Base-by-base conservation (phyloP, 35 echinoderm and acorn worm species). In the Acanthaster planci region DNA sequence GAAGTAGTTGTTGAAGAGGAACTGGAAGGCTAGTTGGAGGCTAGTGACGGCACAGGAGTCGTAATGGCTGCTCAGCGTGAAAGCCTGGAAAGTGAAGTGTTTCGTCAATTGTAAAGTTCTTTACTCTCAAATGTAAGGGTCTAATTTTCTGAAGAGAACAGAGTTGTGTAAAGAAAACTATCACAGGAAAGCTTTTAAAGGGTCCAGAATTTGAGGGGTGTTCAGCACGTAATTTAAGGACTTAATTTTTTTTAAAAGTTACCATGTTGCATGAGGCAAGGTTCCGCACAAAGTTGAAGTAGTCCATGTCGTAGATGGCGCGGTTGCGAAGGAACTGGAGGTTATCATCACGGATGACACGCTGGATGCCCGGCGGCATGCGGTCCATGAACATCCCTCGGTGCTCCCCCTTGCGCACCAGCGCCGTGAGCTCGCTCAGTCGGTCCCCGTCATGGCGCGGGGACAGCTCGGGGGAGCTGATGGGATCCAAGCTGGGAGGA, bases 391-490 rank as follows among this genome's bases (percentile, higher is more conserved):
- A 98, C 80, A 98, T 67, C 0, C 95, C 95, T 55, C 88, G 85
- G 60, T 87, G 89, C 82, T 98, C 95, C 2, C 95, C 95, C 51
- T 92, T 98, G 57, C 88, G 89, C 0, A 94, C 96, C 12, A 99
- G 88, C 38, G 96, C 96, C 4, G 89, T 89, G 3, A 99, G 89
- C 77, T 94, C 92, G 55, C 89, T 94, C 15, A 99, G 77, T 8
- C 92, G 64, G 42, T 99, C 96, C 0, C 88, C 89, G 15, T 89
- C 89, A 40, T 95, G 93, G 16, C 80, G 85, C 17, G 92, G 96
- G 23, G 96, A 99, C 8, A 93, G 85, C 56, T 99, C 96, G 14
- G 96, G 95, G 18, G 96, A 99, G 54, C 94, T 97, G 9, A 86
- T 35, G 7, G 81, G 82, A 35, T 92, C 90, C 64, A 97, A 37